Base-by-base conservation (phyloP, 2,797 vertebrate genomes). In the Anguilla megastoma region DNA sequence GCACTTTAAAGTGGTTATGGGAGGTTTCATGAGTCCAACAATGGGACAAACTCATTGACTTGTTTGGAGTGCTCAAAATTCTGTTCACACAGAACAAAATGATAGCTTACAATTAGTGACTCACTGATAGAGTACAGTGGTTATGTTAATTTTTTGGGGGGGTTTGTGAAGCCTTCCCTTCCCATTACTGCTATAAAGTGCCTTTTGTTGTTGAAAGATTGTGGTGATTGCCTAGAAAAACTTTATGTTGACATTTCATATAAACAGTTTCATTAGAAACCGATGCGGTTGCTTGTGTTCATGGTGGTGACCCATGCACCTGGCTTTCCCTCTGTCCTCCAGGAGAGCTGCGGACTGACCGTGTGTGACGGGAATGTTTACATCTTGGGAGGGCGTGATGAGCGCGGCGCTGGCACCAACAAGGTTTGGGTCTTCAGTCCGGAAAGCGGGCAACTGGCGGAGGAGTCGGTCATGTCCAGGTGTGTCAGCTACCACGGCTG, bases 331-430 rank as follows among this genome's bases (percentile, higher is more conserved):
- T 86, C 56, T 88, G 87, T 90, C 88, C 27, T 93, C 45, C 90
- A 97, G 97, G 96, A 97, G 91, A 96, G 94, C 92, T 97, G 96
- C 12, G 96, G 96, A 0, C 83, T 97, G 91, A 95, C 96, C 0
- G 94, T 94, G 60, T 96, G 96, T 0, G 92, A 93, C 0, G 94
- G 96, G 33, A 97, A 95, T 89, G 91, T 97, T 52, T 95, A 96
- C 89, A 94, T 97, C 88, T 89, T 97, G 50, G 97, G 97, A 0
- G 97, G 97, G 56, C 92, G 95, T 54, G 93, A 96, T 0, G 94
- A 95, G 56, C 92, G 33, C 0, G 95, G 95, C 0, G 91, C 94
- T 84, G 94, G 94, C 87, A 95, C 95, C 0, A 92, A 95, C 88
- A 93, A 91, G 41, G 91, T 94, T 0, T 96, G 96, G 89, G 88